Evolutionary conservation across 2,888 invertebrate species (phyloP).

Genomic region (Clitarchus hookeri): DNA sequence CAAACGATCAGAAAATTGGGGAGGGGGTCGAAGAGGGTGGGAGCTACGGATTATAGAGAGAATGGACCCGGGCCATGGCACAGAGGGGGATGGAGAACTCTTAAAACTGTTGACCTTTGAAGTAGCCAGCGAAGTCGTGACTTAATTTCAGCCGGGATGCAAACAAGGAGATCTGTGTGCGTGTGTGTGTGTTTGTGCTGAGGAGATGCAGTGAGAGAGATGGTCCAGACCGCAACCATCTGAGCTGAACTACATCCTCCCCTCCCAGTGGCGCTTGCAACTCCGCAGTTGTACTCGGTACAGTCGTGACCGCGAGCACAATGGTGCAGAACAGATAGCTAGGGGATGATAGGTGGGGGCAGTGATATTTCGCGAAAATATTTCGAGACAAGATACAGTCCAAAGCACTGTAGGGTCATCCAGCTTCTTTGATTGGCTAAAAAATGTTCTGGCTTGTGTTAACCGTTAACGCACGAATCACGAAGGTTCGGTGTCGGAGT

Average conservation of each 20-base stretch:
- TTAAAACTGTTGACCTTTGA: conserved; percentile 8
- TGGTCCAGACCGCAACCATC: not conserved
- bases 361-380: too few relatives aligned
- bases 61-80: not conserved
- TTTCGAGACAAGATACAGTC: too few relatives aligned
- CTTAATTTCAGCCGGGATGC: not conserved
- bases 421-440: too few relatives aligned
- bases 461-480: too few relatives aligned
- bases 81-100: not conserved
- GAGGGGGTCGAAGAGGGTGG: too few relatives aligned
- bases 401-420: too few relatives aligned
- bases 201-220: not conserved
- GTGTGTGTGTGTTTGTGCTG: not conserved
- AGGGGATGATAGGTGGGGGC: too few relatives aligned
- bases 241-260: not conserved
- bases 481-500: too few relatives aligned
- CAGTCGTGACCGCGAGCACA: not conserved
- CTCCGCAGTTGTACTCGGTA: not conserved
- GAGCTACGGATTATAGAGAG: too few relatives aligned
- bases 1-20: too few relatives aligned
- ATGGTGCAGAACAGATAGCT: not conserved
- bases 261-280: not conserved
- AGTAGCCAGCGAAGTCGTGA: not conserved
- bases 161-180: not conserved
- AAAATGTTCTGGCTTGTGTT: too few relatives aligned